A percentile compares a stretch with the other conserved stretches of the same genome.
Conservation (phyloP, 1,140 invertebrate species). For the Heliconius himera region DNA sequence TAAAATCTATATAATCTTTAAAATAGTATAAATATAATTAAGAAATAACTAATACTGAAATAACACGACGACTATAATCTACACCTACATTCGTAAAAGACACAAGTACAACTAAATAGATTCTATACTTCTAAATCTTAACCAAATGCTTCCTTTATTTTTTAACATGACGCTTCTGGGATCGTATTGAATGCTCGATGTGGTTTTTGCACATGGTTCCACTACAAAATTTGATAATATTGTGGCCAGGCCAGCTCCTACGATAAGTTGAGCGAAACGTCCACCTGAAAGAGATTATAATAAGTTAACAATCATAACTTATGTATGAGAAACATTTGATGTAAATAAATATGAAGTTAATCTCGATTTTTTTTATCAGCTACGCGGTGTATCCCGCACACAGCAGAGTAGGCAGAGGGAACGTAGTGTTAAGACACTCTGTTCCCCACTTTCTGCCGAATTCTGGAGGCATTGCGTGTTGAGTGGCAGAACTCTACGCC, state of each 20-base stretch:
- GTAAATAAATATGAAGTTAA: too few species aligned
- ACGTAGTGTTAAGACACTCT: too few species aligned
- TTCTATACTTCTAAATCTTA: constrained; percentile 52
- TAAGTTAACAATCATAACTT: neutral
- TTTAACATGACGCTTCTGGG: constrained; percentile 74
- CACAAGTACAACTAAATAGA: neutral
- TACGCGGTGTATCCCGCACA: too few species aligned
- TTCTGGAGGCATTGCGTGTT: too few species aligned
- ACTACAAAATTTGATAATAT: constrained; percentile 58
- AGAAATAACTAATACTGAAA: constrained; percentile 18
- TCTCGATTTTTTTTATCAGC: too few species aligned
- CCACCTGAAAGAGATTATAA: constrained; percentile 51
- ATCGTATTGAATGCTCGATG: constrained; percentile 65
- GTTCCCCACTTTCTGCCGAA: too few species aligned
- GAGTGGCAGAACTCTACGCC: too few species aligned
- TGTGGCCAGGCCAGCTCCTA: constrained; percentile 56
- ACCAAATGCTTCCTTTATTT: constrained; percentile 73
- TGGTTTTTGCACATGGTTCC: constrained; percentile 65
- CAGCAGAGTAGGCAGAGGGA: too few species aligned
- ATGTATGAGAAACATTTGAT: too few species aligned
- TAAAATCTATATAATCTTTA: too few species aligned
- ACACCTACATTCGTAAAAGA: neutral
- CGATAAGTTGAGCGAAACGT: constrained; percentile 67
- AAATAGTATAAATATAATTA: neutral
- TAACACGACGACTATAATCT: neutral